phyloP scores from a whole-genome alignment of 2,888 invertebrate genomes.

The Drosophila borborema region DNA sequence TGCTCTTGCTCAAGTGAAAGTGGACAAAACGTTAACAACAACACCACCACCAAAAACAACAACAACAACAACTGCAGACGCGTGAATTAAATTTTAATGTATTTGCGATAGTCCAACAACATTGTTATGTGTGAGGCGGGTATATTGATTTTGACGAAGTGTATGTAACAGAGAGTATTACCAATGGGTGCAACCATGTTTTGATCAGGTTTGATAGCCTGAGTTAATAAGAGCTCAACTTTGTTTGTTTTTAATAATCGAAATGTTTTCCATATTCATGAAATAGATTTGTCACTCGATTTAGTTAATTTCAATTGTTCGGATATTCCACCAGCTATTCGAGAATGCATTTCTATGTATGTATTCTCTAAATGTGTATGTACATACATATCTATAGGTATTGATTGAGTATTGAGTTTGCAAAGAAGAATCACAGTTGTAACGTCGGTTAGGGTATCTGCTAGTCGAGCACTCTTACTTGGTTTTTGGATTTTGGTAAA shows the following conservation, averaged over 20 bases:
- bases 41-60: slow-evolving; percentile 29
- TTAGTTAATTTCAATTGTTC: background rate
- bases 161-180: background rate
- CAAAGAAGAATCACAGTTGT: background rate
- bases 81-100: slow-evolving; percentile 72
- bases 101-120: slow-evolving; percentile 15
- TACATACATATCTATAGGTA: background rate
- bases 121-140: background rate
- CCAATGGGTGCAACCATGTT: too few species aligned
- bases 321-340: background rate
- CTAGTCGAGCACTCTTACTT: background rate
- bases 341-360: background rate
- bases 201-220: background rate
- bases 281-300: background rate
- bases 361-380: background rate
- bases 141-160: background rate
- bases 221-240: background rate
- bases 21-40: slow-evolving; percentile 55
- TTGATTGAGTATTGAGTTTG: background rate
- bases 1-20: slow-evolving; percentile 66
- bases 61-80: slow-evolving; percentile 60
- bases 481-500: slow-evolving; percentile 4
- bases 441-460: background rate
- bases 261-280: background rate
- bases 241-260: background rate